Percentiles rank a stretch among this genome's conserved stretches.
Evolutionary conservation across 2,888 invertebrate genomes (phyloP).

Genomic region (Acanthosepion lycidas): DNA sequence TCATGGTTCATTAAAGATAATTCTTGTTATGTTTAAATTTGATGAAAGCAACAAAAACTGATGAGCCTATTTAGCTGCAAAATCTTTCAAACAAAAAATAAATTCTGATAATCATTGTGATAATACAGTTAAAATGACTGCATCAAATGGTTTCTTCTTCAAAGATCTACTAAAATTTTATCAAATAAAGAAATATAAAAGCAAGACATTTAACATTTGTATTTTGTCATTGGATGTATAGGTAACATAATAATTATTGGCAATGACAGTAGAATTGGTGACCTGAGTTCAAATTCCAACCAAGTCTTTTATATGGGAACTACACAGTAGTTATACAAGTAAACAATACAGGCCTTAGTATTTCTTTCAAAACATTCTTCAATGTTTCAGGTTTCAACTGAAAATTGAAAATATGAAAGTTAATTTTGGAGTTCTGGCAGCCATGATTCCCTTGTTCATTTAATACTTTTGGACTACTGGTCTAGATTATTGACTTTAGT

Average conservation of each 20-base stretch:
- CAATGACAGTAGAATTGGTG: too few relatives aligned
- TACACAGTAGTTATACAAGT: too few relatives aligned
- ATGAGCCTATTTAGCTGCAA: background rate
- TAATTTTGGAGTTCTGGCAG: background rate
- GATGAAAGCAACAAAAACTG: background rate
- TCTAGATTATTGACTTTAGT: background rate
- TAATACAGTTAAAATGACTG: background rate
- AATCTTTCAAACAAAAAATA: background rate
- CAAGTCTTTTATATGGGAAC: too few relatives aligned
- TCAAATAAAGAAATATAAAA: background rate
- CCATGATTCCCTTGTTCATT: background rate
- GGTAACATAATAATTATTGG: too few relatives aligned
- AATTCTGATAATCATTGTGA: background rate
- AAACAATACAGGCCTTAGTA: too few relatives aligned
- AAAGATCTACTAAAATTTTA: background rate
- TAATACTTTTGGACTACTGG: background rate
- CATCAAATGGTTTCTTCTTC: slow-evolving; percentile 33
- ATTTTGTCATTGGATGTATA: background rate
- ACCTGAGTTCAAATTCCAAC: too few relatives aligned
- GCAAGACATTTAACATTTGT: background rate
- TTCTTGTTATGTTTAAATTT: background rate
- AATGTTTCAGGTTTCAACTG: background rate
- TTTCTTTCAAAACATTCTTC: background rate
- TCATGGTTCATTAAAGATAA: background rate
- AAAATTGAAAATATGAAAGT: too few relatives aligned